Evolutionary conservation across 1,140 invertebrate species (phyloP).

Genomic region (Tetramorium alpestre): DNA sequence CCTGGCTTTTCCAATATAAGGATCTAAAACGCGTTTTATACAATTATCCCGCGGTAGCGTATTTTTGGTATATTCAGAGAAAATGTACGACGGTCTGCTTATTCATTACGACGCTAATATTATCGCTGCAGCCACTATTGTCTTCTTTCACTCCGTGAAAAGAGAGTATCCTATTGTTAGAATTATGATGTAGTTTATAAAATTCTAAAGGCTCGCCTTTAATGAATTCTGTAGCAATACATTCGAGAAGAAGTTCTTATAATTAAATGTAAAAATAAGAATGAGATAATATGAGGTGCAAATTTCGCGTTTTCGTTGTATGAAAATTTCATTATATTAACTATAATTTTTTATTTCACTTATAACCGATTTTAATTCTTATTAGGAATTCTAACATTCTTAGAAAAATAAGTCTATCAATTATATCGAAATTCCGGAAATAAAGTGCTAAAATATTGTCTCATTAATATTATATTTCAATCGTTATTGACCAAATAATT

Average conservation of each 20-base stretch:
- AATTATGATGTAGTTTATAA: not conserved
- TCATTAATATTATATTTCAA: no score
- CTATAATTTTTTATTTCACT: not conserved
- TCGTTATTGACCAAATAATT: not conserved
- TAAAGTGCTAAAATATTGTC: no score
- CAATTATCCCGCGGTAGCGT: not conserved
- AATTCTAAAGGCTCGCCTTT: not conserved
- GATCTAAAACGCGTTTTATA: not conserved
- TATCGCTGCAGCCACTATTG: not conserved
- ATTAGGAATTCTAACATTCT: not conserved
- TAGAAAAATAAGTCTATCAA: not conserved
- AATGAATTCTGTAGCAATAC: not conserved
- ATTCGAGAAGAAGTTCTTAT: not conserved
- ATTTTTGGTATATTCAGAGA: not conserved
- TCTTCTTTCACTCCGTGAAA: not conserved
- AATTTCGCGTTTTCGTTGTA: not conserved
- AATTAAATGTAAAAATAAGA: not conserved
- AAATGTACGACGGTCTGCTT: not conserved
- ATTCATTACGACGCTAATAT: conserved; percentile 5
- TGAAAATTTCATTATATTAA: not conserved
- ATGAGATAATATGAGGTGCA: not conserved
- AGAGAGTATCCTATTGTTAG: not conserved
- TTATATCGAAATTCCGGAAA: no score
- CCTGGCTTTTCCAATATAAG: not conserved
- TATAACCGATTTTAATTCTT: not conserved